These are phyloP conservation scores for Anabas testudineus DNA, from an alignment of 2,797 vertebrate genomes.

Conservation along the genomic window DNA sequence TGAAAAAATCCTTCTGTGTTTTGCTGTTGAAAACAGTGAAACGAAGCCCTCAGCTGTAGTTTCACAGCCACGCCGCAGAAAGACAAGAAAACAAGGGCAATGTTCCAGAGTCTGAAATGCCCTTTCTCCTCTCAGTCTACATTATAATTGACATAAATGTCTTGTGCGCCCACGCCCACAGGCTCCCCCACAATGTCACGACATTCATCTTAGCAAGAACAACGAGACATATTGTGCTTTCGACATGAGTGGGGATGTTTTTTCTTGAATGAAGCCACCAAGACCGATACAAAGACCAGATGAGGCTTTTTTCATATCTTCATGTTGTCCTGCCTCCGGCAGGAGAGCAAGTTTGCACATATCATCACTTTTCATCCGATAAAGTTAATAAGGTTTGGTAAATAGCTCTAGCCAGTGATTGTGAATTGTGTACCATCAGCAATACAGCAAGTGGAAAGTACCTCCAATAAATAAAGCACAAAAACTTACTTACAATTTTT, in stretches of 20 bases:
- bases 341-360: too few species aligned
- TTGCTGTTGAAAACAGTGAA: conserved; percentile 53
- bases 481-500: too few species aligned
- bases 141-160: conserved; percentile 74
- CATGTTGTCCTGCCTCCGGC: too few species aligned
- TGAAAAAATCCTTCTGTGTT: conserved; percentile 36
- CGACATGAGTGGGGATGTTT: conserved; percentile 38
- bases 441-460: too few species aligned
- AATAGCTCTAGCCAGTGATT: too few species aligned
- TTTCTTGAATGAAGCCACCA: conserved; percentile 53
- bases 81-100: conserved; percentile 58
- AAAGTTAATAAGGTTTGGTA: too few species aligned
- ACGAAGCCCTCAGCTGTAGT: conserved; percentile 35
- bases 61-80: conserved; percentile 45
- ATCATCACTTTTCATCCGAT: too few species aligned
- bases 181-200: conserved; percentile 60
- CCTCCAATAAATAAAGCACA: too few species aligned
- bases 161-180: conserved; percentile 67
- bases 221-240: conserved; percentile 71
- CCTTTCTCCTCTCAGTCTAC: conserved; percentile 53
- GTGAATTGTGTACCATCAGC: too few species aligned
- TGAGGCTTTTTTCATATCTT: conserved; percentile 32
- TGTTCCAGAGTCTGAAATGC: conserved; percentile 53
- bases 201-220: conserved; percentile 74
- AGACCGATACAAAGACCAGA: conserved; percentile 38